phyloP scores from a whole-genome alignment of 1,140 invertebrate species.

The Zaprionus davidi region DNA sequence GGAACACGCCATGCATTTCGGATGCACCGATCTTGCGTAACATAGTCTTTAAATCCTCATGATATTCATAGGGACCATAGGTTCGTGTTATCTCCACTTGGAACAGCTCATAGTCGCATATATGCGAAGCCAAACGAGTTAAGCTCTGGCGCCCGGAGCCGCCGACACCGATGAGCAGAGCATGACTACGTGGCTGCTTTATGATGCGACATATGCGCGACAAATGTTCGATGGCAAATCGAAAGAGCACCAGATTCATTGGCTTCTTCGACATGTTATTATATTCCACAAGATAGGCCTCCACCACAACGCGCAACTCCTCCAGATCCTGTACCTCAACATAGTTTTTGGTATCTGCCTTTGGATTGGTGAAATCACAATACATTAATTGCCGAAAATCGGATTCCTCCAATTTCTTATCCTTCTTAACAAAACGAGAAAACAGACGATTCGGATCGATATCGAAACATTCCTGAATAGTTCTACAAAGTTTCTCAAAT shows the following conservation, averaged over 20 bases:
- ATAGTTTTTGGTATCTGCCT: constrained; percentile 94
- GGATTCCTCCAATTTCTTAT: constrained; percentile 63
- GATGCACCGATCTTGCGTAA: constrained; percentile 91
- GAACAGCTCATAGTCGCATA: constrained; percentile 96
- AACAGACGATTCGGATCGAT: constrained; percentile 68
- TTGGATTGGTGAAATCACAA: constrained; percentile 98
- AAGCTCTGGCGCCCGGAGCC: constrained; percentile 96
- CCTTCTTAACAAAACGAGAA: constrained; percentile 81
- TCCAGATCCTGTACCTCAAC: constrained; percentile 94
- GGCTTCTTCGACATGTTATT: constrained; percentile 99
- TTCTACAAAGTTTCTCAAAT: constrained; percentile 87
- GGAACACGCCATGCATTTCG: constrained; percentile 95
- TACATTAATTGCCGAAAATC: constrained; percentile 95
- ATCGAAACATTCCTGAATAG: constrained; percentile 85
- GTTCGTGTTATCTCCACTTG: constrained; percentile 95
- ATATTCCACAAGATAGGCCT: constrained; percentile 95
- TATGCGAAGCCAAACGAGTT: constrained; percentile 94
- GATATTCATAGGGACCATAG: constrained; percentile 94
- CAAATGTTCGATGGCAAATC: constrained; percentile 97
- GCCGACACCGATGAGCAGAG: constrained; percentile 93
- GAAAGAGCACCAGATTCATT: constrained; percentile 98
- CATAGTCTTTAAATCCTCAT: constrained; percentile 94
- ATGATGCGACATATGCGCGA: constrained; percentile 95
- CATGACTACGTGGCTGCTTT: constrained; percentile 95
- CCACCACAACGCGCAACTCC: constrained; percentile 92